Percentiles rank a stretch among this genome's conserved stretches.
Evolutionary conservation across 2,888 invertebrate genomes (phyloP).

Genomic region (Stegophylla sp.): DNA sequence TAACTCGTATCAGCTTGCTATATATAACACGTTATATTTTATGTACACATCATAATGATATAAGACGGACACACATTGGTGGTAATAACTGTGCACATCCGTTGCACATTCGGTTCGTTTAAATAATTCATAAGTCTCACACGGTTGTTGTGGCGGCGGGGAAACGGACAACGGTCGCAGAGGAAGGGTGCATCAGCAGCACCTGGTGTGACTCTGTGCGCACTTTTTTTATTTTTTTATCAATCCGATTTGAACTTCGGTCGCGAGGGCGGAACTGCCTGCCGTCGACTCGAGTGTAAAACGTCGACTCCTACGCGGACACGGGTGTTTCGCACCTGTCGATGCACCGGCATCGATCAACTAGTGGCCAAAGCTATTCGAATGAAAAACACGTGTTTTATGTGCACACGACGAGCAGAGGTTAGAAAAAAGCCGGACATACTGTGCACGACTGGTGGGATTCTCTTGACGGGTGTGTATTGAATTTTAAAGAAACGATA

Average conservation of each 20-base stretch:
- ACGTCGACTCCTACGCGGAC: slow-evolving; percentile 35
- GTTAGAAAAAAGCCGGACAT: too few relatives aligned
- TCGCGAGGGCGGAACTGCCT: not conserved
- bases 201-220: slow-evolving; percentile 1
- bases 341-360: not conserved
- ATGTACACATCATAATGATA: slow-evolving; percentile 6
- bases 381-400: not conserved
- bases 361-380: too few relatives aligned
- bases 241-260: not conserved
- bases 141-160: not conserved
- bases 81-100: slow-evolving; percentile 47
- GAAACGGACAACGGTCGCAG: not conserved
- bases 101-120: slow-evolving; percentile 11
- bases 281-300: not conserved
- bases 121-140: slow-evolving; percentile 52
- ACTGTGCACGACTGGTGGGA: too few relatives aligned
- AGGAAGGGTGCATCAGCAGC: not conserved
- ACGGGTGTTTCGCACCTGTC: slow-evolving; percentile 22
- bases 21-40: too few relatives aligned
- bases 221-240: not conserved
- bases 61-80: slow-evolving; percentile 40
- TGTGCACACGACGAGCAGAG: not conserved
- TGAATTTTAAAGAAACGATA: too few relatives aligned
- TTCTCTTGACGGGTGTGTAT: too few relatives aligned
- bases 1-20: too few relatives aligned